A percentile compares a stretch with the other conserved stretches of the same genome.
These are phyloP conservation scores for Anthonomus grandis DNA, from an alignment of 1,140 invertebrate genomes.

Conservation along the genomic window DNA sequence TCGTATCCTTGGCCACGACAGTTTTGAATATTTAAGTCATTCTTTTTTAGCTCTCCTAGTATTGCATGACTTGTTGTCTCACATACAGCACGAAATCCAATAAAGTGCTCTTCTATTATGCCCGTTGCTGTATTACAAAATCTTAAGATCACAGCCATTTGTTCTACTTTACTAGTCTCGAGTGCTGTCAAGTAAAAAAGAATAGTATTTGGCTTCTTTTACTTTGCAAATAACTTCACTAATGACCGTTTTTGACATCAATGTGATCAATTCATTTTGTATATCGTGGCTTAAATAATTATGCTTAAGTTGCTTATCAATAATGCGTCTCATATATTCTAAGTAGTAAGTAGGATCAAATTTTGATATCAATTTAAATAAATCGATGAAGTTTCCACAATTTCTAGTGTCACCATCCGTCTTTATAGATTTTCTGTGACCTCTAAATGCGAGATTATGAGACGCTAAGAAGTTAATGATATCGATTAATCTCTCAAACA, in stretches of 20 bases:
- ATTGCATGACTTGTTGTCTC: conserved; percentile 28
- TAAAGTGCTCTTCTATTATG: conserved; percentile 30
- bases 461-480: conserved; percentile 41
- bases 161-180: conserved; percentile 29
- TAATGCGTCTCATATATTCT: conserved; percentile 36
- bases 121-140: conserved; percentile 31
- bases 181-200: conserved; percentile 28
- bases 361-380: conserved; percentile 34
- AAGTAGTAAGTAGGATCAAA: conserved; percentile 24
- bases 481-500: conserved; percentile 38
- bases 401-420: conserved; percentile 28
- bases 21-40: too few relatives aligned
- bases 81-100: conserved; percentile 30
- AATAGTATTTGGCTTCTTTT: conserved; percentile 36
- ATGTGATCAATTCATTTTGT: conserved; percentile 39
- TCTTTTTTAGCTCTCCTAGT: too few relatives aligned
- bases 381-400: conserved; percentile 34
- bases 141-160: conserved; percentile 36
- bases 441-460: conserved; percentile 38
- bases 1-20: too few relatives aligned
- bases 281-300: conserved; percentile 37
- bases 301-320: conserved; percentile 35
- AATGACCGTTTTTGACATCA: conserved; percentile 34
- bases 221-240: conserved; percentile 32
- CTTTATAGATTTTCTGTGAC: conserved; percentile 21